Conservation (phyloP, 2,113 vertebrate species). For the Rhineura floridana region DNA sequence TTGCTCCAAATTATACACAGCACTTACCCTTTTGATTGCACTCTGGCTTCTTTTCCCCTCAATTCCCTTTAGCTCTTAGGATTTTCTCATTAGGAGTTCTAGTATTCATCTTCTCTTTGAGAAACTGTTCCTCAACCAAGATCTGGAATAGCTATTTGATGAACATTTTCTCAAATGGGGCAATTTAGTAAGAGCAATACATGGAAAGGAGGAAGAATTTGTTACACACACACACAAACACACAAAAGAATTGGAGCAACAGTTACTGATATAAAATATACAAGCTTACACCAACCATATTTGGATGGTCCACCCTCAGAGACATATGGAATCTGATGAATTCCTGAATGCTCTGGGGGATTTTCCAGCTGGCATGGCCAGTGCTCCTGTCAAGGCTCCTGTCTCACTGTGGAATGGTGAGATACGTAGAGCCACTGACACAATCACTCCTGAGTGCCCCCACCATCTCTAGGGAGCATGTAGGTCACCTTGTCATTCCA, state of each 20-base stretch:
- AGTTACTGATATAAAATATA: neutral
- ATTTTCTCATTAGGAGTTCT: neutral
- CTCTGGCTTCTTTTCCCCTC: neutral
- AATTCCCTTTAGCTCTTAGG: neutral
- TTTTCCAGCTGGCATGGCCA: too few species aligned
- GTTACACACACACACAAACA: too few species aligned
- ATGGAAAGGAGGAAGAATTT: neutral
- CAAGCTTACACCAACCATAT: neutral
- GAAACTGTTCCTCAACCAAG: neutral
- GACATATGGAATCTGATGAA: too few species aligned
- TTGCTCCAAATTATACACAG: neutral
- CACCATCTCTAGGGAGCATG: too few species aligned
- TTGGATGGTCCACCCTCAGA: neutral
- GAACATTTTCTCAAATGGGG: neutral
- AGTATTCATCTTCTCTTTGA: neutral
- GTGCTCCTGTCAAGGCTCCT: too few species aligned
- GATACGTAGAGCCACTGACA: too few species aligned
- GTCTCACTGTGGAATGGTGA: too few species aligned
- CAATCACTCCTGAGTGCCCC: too few species aligned
- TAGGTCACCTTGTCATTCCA: too few species aligned
- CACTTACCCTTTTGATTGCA: conserved; percentile 3
- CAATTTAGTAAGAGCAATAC: neutral
- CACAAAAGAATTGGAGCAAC: neutral
- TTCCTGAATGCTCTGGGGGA: too few species aligned
- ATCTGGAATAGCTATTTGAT: neutral